These are phyloP conservation scores for Vanessa atalanta DNA, from an alignment of 1,140 invertebrate species.

Conservation along the genomic window DNA sequence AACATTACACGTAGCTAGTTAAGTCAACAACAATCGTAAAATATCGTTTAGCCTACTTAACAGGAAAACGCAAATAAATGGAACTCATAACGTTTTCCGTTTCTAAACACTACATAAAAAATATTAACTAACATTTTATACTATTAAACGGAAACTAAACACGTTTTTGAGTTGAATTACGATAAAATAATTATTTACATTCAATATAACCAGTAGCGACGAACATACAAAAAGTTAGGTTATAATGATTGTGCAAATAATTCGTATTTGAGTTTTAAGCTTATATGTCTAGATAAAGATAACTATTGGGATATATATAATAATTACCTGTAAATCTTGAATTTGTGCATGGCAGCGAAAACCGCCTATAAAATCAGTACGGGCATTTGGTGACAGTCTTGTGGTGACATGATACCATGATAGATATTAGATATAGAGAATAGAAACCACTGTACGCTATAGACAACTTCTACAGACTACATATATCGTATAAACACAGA, in stretches of 20 bases:
- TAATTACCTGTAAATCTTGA: conserved; percentile 73
- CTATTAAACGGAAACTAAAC: too few relatives aligned
- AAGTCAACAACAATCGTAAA: too few relatives aligned
- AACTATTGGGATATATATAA: conserved; percentile 27
- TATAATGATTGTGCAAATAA: conserved; percentile 66
- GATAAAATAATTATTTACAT: too few relatives aligned
- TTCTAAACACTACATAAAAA: too few relatives aligned
- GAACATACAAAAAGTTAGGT: conserved; percentile 49
- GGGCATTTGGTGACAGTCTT: conserved; percentile 72
- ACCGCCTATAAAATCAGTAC: conserved; percentile 71
- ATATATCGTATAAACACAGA: background rate
- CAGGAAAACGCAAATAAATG: too few relatives aligned
- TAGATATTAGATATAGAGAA: conserved; percentile 36
- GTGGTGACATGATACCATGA: conserved; percentile 69
- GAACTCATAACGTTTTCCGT: too few relatives aligned
- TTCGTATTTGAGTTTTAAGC: conserved; percentile 18
- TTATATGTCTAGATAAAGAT: conserved; percentile 26
- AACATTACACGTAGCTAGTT: too few relatives aligned
- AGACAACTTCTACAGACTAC: conserved; percentile 25
- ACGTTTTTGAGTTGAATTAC: too few relatives aligned
- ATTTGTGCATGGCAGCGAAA: conserved; percentile 76
- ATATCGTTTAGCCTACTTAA: too few relatives aligned
- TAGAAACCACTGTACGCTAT: conserved; percentile 9
- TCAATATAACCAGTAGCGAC: too few relatives aligned
- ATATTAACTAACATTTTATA: too few relatives aligned